Evolutionary conservation across 2,888 invertebrate genomes (phyloP).

Genomic region (Tuberolachnus salignus): DNA sequence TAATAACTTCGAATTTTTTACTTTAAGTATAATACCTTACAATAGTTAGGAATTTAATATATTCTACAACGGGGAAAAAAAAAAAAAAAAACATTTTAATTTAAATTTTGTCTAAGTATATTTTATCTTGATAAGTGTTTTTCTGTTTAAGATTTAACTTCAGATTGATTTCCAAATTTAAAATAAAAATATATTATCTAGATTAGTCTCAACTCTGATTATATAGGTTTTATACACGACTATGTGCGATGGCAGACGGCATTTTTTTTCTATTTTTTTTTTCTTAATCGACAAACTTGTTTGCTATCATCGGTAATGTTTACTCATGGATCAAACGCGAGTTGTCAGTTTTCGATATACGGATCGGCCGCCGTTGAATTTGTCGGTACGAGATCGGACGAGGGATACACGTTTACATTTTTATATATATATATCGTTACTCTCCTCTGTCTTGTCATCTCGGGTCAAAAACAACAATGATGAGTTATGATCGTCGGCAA

Average conservation of each 20-base stretch:
- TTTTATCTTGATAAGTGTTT: too few species aligned
- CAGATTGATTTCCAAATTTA: too few species aligned
- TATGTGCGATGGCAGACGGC: neutral
- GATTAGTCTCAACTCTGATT: too few species aligned
- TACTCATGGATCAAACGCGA: slow-evolving; percentile 20
- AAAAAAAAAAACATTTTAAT: too few species aligned
- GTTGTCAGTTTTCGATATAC: slow-evolving; percentile 17
- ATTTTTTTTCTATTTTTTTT: neutral
- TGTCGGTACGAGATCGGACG: neutral
- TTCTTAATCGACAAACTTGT: slow-evolving; percentile 7
- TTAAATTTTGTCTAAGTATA: too few species aligned
- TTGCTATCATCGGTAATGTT: neutral
- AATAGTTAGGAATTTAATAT: too few species aligned
- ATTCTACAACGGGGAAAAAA: too few species aligned
- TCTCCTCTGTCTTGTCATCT: slow-evolving; percentile 17
- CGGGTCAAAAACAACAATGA: slow-evolving; percentile 45
- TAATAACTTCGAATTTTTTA: too few species aligned
- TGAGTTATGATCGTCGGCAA: slow-evolving; percentile 49
- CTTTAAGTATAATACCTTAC: too few species aligned
- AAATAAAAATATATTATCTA: too few species aligned
- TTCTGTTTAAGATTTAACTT: too few species aligned
- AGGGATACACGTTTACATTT: neutral
- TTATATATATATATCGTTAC: neutral
- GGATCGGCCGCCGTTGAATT: neutral
- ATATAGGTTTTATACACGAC: too few species aligned